Base-by-base conservation (phyloP, 2,113 vertebrate species). In the Ageneiosus marmoratus region DNA sequence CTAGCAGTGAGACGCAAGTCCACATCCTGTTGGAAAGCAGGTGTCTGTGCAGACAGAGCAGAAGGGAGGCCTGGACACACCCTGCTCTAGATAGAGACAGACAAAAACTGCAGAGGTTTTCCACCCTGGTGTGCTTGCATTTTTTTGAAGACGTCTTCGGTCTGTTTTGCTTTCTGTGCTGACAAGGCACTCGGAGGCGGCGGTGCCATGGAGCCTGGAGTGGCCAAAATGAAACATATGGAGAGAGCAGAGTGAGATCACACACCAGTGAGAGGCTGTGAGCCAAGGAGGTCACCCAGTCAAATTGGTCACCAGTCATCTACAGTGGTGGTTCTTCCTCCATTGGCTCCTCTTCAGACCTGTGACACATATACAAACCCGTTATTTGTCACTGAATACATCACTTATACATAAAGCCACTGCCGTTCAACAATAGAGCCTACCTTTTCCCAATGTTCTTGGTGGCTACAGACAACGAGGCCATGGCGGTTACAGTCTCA, bases 401-500 rank as follows among this genome's bases (percentile, higher is more conserved):
- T 11, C 18, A 32, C 62, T 27, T 55, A 13, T 29, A 76, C 58
- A 18, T 50, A 0, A 62, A n/a, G 22, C 51, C 41, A 58, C 5
- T 60, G 34, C 15, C 16, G 20, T 50, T 62, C 18, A 82, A 82
- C 55, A 74, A 53, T 1, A 32, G 15, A 34, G 22, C 93, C 90
- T 75, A 98, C 97, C 96, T 96, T 91, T 96, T 97, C 85, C 95
- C 96, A 0, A 95, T 92, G 1, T 95, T 91, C 87, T 97, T 98
- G 89, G 96, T 96, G 0, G 94, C 98, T 74, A 99, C 95, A 0
- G 98, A 99, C 83, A 99, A 84, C 0, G 96, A 99, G 37, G 98
- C 98, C 98, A 99, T 99, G 78, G 98, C 98, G 0, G 97, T 98
- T 84, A 99, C 96, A 0, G 98, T 98, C 89, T 99, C 98, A 0